phyloP scores from a whole-genome alignment of 2,113 vertebrate species.

The Odontophorus gujanensis region DNA sequence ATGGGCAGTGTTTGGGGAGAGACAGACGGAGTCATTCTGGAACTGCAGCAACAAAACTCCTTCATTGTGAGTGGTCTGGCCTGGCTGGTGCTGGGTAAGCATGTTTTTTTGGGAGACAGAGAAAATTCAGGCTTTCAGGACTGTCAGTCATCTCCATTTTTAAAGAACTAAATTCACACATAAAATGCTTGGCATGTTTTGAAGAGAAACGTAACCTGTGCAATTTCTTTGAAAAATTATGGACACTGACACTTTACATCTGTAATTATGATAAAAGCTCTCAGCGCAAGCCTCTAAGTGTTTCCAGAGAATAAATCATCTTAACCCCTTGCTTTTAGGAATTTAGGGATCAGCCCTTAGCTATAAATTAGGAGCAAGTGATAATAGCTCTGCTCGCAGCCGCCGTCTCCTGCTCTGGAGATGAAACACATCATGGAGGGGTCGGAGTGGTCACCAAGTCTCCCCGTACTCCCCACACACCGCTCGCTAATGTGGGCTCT shows the following conservation, averaged over 20 bases:
- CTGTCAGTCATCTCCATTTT: background rate
- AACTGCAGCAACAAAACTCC: background rate
- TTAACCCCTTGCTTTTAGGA: conserved; percentile 31
- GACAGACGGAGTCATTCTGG: background rate
- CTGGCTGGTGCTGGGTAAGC: background rate
- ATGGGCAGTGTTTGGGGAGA: background rate
- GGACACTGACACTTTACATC: conserved; percentile 48
- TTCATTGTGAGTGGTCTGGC: background rate
- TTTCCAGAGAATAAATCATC: conserved; percentile 44
- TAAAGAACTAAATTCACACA: background rate
- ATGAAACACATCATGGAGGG: background rate
- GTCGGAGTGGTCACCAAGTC: background rate
- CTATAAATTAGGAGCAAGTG: conserved; percentile 26
- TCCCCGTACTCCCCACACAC: background rate
- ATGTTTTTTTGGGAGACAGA: background rate
- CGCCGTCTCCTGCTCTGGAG: conserved; percentile 1
- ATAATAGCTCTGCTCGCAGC: conserved; percentile 37
- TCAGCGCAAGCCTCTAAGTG: background rate
- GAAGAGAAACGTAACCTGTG: background rate
- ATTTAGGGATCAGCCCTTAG: background rate
- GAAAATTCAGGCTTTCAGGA: background rate
- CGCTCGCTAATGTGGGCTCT: background rate
- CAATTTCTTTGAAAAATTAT: conserved; percentile 36
- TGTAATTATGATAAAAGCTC: conserved; percentile 65
- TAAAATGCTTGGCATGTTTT: background rate